Percentiles rank a stretch among this genome's conserved stretches.
These are phyloP conservation scores for Caenorhabditis sulstoni DNA, from an alignment of 2,888 invertebrate species.

Conservation along the genomic window DNA sequence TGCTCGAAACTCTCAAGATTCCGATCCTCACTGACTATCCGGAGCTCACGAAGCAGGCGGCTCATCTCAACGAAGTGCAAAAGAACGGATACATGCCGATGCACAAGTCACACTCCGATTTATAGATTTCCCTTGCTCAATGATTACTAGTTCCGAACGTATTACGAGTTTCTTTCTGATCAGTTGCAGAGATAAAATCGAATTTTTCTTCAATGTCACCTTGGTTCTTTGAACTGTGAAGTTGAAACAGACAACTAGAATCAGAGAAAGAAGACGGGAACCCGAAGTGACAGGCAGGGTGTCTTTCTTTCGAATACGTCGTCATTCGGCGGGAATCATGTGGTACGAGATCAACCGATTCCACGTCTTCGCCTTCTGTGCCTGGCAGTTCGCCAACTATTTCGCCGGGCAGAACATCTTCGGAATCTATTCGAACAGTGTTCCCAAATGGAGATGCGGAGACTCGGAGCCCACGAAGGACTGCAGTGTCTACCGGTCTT, in stretches of 20 bases:
- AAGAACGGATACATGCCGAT: slow-evolving; percentile 49
- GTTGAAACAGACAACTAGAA: slow-evolving; percentile 7
- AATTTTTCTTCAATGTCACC: neutral
- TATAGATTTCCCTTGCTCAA: no score
- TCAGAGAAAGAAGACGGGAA: slow-evolving; percentile 15
- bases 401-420: slow-evolving; percentile 75
- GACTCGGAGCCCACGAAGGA: slow-evolving; percentile 23
- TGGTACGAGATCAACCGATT: slow-evolving; percentile 74
- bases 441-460: slow-evolving; percentile 67
- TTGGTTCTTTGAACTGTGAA: slow-evolving; percentile 28
- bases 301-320: neutral
- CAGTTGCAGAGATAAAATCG: neutral
- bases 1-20: slow-evolving; percentile 74
- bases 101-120: slow-evolving; percentile 40
- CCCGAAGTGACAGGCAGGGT: slow-evolving; percentile 24
- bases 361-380: slow-evolving; percentile 70
- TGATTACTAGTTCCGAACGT: neutral
- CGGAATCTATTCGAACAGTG: slow-evolving; percentile 75
- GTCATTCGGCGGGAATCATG: slow-evolving; percentile 23
- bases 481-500: slow-evolving; percentile 18
- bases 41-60: slow-evolving; percentile 58
- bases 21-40: slow-evolving; percentile 79
- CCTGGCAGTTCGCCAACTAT: slow-evolving; percentile 78
- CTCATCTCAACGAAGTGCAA: slow-evolving; percentile 43
- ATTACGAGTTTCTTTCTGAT: slow-evolving; percentile 33